A percentile compares a stretch with the other conserved stretches of the same genome.
These are phyloP conservation scores for Sebastes hopkinsi DNA, from an alignment of 2,797 vertebrate genomes.

Conservation along the genomic window DNA sequence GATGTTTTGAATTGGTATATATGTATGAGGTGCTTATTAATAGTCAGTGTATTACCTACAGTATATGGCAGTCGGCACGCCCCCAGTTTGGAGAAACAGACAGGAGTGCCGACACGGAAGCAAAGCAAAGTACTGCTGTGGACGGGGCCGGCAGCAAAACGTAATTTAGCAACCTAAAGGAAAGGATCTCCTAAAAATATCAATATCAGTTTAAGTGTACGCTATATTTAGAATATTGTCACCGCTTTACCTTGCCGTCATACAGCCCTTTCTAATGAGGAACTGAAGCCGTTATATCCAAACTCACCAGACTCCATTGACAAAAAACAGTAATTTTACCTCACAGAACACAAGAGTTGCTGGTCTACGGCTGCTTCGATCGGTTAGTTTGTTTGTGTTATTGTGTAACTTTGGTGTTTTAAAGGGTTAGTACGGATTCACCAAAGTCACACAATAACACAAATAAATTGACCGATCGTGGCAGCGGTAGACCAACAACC, in stretches of 20 bases:
- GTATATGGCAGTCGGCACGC: rapidly evolving
- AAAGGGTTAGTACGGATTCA: too few relatives aligned
- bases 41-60: too few relatives aligned
- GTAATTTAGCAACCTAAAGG: not conserved
- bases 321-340: not conserved
- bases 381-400: rapidly evolving
- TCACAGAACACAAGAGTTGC: too few relatives aligned
- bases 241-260: not conserved
- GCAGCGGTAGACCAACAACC: too few relatives aligned
- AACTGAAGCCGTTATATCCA: not conserved
- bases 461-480: rapidly evolving
- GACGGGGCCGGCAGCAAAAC: not conserved
- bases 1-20: too few relatives aligned
- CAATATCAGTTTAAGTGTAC: not conserved
- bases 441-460: not conserved
- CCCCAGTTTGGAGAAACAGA: not conserved
- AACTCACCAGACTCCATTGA: not conserved
- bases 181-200: not conserved
- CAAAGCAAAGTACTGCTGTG: not conserved
- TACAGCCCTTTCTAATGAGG: not conserved
- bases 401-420: too few relatives aligned
- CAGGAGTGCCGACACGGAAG: not conserved
- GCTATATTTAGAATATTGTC: not conserved
- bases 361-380: too few relatives aligned
- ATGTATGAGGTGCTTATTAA: not conserved